Base-by-base conservation (phyloP, 2,113 vertebrate species). In the Cavia porcellus region DNA sequence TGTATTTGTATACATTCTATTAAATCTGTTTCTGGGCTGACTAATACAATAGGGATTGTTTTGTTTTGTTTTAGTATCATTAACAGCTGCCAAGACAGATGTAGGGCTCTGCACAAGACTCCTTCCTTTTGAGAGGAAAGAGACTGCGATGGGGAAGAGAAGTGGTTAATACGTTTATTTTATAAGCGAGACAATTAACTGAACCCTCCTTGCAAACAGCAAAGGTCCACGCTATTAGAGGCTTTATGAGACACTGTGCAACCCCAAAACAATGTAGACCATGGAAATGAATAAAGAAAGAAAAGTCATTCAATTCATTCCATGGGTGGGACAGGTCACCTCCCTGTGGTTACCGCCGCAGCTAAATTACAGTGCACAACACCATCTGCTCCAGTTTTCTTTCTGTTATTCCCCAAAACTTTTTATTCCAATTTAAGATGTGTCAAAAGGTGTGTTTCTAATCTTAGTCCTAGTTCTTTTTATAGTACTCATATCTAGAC, bases 381-480 rank as follows among this genome's bases (percentile, higher is more conserved):
- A 50, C 59, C 79, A 77, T 81, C 88, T 50, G 82, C 55, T 50
- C 59, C 22, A 3, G 50, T 28, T 15, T 66, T 86, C 94, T 90
- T 70, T 85, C 83, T 32, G 91, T 47, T 89, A 2, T n/a, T 68
- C 70, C 57, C 1, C 0, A 80, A 90, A 88, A 66, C 83, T 55
- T 94, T 89, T 74, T 68, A 74, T 83, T 47, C 61, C 74, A 20
- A 62, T 84, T 97, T 97, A 74, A 72, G 35, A 50, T 74, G 35
- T 70, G 82, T 75, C 96, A 72, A 92, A 94, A 87, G 94, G 89
- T 95, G n/a, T 68, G 86, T 38, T 96, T 95, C 97, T 95, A 96
- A 95, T 91, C 92, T 82, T 72, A 22, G 22, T 77, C 70, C 80
- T 22, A 13, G 50, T 70, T 96, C 92, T 96, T 97, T 97, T 96